These are phyloP conservation scores for Wiebesia pumilae DNA, from an alignment of 1,140 invertebrate species.

Conservation along the genomic window DNA sequence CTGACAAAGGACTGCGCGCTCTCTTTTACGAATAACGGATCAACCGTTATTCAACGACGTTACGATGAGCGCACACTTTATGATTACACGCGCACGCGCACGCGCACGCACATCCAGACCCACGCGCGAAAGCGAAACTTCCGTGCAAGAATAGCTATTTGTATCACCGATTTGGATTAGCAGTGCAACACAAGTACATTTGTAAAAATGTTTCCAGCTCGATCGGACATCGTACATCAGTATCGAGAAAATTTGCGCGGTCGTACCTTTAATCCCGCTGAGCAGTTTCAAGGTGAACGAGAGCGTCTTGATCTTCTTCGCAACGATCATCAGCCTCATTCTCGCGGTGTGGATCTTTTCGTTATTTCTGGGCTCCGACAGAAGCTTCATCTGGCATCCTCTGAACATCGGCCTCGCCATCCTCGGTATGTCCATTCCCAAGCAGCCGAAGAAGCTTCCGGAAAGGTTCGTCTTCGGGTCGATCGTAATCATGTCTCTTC, in stretches of 20 bases:
- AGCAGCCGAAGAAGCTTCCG: background rate
- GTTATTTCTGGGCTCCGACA: background rate
- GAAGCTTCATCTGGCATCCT: background rate
- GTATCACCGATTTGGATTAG: too few relatives aligned
- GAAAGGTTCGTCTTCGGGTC: conserved; percentile 21
- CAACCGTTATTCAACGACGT: too few relatives aligned
- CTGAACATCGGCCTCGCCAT: background rate
- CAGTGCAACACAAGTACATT: too few relatives aligned
- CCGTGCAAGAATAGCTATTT: too few relatives aligned
- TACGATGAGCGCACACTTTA: too few relatives aligned
- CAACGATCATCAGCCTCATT: background rate
- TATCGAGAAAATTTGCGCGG: background rate
- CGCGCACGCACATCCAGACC: too few relatives aligned
- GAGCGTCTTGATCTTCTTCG: background rate
- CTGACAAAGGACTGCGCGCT: too few relatives aligned
- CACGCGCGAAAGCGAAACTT: too few relatives aligned
- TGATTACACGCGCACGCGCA: too few relatives aligned
- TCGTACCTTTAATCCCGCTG: background rate
- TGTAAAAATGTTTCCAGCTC: background rate
- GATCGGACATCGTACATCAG: conserved; percentile 25
- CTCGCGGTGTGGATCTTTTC: background rate
- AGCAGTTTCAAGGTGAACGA: background rate
- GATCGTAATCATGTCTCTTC: background rate
- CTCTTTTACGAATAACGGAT: too few relatives aligned
- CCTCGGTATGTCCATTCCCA: background rate